Conservation (phyloP, 2,113 vertebrate genomes). For the Phocoena phocoena region DNA sequence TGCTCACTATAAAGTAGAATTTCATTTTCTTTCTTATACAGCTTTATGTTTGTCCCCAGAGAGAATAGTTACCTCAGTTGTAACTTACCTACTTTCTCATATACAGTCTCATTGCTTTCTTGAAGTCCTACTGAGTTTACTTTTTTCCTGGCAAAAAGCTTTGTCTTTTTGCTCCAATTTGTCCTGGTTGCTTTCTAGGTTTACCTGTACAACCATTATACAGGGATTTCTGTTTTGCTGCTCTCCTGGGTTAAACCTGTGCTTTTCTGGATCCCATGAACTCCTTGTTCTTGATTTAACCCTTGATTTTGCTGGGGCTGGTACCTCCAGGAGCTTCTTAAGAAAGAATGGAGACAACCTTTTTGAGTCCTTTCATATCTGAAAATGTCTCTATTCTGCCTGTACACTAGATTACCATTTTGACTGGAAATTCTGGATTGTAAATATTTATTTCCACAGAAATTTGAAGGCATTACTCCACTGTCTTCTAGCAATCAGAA, state of each 20-base stretch:
- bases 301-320: background rate
- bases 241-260: background rate
- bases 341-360: background rate
- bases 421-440: background rate
- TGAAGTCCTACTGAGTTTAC: background rate
- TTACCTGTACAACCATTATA: background rate
- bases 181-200: background rate
- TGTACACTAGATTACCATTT: background rate
- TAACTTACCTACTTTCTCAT: background rate
- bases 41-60: background rate
- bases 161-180: background rate
- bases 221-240: background rate
- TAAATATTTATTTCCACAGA: background rate
- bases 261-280: background rate
- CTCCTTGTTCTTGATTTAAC: background rate
- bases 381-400: background rate
- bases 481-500: background rate
- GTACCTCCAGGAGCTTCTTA: background rate
- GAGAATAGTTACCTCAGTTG: background rate
- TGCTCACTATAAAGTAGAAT: background rate
- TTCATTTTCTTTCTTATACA: background rate
- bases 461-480: background rate
- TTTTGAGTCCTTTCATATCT: background rate
- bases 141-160: background rate
- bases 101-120: background rate